phyloP scores from a whole-genome alignment of 35 echinoderm and acorn worm genomes.

The Amphiura filiformis region DNA sequence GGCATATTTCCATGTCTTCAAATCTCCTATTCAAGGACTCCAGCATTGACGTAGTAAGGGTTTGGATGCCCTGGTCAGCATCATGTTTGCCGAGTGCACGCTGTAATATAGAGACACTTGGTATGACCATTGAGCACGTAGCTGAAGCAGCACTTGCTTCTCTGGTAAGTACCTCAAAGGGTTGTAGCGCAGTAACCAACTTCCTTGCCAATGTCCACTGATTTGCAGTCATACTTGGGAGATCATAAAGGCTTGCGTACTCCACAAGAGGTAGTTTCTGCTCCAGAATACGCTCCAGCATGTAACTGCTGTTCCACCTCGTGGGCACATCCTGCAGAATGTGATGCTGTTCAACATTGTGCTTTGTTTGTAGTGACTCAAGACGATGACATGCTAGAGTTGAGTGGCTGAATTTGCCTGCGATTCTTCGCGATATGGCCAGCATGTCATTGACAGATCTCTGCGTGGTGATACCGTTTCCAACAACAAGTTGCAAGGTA shows the following conservation, averaged over 20 bases:
- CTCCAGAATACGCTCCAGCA: neutral
- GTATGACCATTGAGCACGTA: neutral
- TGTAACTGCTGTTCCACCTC: neutral
- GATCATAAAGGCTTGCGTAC: neutral
- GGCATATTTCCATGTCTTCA: neutral
- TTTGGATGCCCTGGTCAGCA: neutral
- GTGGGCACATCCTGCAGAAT: conserved; percentile 14
- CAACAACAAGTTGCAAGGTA: neutral
- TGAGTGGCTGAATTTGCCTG: conserved; percentile 5
- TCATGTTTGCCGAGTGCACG: neutral
- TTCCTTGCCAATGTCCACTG: neutral
- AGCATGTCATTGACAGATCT: conserved; percentile 26
- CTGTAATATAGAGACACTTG: neutral
- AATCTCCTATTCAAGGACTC: neutral
- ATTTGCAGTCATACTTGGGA: neutral
- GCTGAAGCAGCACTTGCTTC: neutral
- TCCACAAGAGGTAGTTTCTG: conserved; percentile 18
- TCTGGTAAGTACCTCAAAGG: neutral
- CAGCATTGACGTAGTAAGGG: neutral
- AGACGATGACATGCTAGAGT: neutral
- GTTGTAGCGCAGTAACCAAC: neutral
- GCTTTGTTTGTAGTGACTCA: neutral
- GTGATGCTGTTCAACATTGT: neutral
- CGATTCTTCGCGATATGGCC: neutral
- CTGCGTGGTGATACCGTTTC: neutral